Conservation (phyloP, 2,113 vertebrate genomes). For the Halichoeres trimaculatus region DNA sequence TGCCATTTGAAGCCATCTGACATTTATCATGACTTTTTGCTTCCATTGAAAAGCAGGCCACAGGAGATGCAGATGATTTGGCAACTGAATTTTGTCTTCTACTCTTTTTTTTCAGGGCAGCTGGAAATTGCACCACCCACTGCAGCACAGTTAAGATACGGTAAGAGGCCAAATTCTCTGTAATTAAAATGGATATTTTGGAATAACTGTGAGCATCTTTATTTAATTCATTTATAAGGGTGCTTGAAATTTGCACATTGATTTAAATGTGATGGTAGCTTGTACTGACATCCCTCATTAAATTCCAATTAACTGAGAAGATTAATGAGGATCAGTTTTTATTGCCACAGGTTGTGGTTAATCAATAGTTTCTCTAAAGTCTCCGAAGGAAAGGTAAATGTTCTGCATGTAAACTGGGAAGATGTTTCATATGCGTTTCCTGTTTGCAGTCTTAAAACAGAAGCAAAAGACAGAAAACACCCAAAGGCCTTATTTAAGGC, state of each 20-base stretch:
- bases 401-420: background rate
- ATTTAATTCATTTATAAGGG: background rate
- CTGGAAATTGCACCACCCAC: slow-evolving; percentile 74
- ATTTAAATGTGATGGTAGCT: background rate
- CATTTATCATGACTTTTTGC: slow-evolving; percentile 4
- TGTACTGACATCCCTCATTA: slow-evolving; percentile 9
- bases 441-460: background rate
- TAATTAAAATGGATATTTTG: background rate
- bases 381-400: slow-evolving; percentile 8
- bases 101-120: slow-evolving; percentile 63
- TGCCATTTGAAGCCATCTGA: slow-evolving; percentile 27
- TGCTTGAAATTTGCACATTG: background rate
- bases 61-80: slow-evolving; percentile 5
- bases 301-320: background rate
- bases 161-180: slow-evolving; percentile 51
- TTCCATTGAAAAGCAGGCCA: slow-evolving; percentile 3
- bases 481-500: too few relatives aligned
- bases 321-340: slow-evolving; percentile 13
- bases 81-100: slow-evolving; percentile 11
- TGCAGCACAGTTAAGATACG: slow-evolving; percentile 75
- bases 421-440: background rate
- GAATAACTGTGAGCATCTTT: background rate
- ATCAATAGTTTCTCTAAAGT: background rate
- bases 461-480: background rate
- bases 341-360: too few relatives aligned